Conservation (phyloP, 2,888 invertebrate genomes). For the Ceriagrion tenellum region DNA sequence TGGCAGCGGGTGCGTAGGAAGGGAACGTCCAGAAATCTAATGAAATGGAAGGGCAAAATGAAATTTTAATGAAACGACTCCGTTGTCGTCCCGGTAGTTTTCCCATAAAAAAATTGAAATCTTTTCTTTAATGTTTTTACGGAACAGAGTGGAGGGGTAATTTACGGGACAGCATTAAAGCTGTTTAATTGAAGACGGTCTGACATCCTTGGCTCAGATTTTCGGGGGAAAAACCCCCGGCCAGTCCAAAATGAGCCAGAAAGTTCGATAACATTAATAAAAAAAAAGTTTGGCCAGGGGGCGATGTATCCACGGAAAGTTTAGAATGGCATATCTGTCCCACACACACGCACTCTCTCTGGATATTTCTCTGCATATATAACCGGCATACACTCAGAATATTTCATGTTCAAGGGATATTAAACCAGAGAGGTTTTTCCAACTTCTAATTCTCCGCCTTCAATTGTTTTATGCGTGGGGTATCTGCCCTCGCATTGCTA, state of each 20-base stretch:
- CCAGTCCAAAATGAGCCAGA: not conserved
- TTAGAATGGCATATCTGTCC: not conserved
- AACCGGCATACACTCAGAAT: not conserved
- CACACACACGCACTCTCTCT: not conserved
- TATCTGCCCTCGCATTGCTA: too few species aligned
- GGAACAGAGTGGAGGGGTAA: not conserved
- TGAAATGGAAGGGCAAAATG: slow-evolving; percentile 29
- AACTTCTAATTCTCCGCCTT: too few species aligned
- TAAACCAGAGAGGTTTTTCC: not conserved
- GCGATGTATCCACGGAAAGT: not conserved
- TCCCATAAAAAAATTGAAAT: not conserved
- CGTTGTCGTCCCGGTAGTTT: slow-evolving; percentile 10
- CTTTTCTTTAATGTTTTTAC: not conserved
- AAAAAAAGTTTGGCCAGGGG: not conserved
- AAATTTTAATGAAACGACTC: slow-evolving; percentile 35
- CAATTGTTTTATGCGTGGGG: too few species aligned
- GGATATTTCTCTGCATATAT: not conserved
- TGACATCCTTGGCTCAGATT: not conserved
- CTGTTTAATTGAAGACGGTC: slow-evolving; percentile 32
- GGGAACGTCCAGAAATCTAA: slow-evolving; percentile 2
- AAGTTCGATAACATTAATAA: not conserved
- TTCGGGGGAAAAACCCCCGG: not conserved
- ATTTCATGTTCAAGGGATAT: not conserved
- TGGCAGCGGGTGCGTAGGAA: not conserved
- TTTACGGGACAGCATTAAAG: slow-evolving; percentile 12